Base-by-base conservation (phyloP, 2,888 invertebrate genomes). In the Zhuqinia jingwanae region DNA sequence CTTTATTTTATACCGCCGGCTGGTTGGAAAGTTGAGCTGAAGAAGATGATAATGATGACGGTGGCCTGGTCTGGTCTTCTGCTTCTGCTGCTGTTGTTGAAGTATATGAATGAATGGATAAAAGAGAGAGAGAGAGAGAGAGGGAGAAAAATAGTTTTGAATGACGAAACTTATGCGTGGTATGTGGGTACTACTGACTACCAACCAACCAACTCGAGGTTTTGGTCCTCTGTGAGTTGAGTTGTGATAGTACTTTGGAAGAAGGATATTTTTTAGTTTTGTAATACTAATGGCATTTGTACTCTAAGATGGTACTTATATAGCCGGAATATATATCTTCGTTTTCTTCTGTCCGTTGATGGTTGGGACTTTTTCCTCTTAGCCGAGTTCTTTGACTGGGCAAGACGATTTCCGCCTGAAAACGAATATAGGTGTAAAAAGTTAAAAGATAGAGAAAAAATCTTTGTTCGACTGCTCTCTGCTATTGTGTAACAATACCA, bases 121-220 rank as follows among this genome's bases (percentile, higher is more conserved):
- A 47, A 15, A 25, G 30, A 27, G 36, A 27, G n/a, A 25, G 60
- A 76, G 53, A 27, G 53, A 47, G 25, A 50, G 50, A 25, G 56
- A 25, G n/a, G 15, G 60, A 76, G 56, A 30, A 76, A 53, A 20
- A 56, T 53, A 53, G 58, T 36, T 36, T 36, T 36, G 30, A 77
- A 77, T 78, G 78, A 45, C 45, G 53, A 79, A 79, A 78, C 65
- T 80, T 70, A 10, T 70, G 70, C 58, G 22, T 70, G 70, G 65
- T 78, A 53, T 58, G 81, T 70, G 58, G 70, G 58, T 45, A 70
- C 70, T 63, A 25, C 10, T 65, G 25, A 36, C n/a, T 58, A 56
- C 42, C 22, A 17, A 20, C n/a, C n/a, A 36, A 36, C 11, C 58
- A 25, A 25, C 50, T 73, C 56, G 2, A 36, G 36, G 36, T 36